Conservation (phyloP, 2,888 invertebrate species). For the Drosophila tripunctata region DNA sequence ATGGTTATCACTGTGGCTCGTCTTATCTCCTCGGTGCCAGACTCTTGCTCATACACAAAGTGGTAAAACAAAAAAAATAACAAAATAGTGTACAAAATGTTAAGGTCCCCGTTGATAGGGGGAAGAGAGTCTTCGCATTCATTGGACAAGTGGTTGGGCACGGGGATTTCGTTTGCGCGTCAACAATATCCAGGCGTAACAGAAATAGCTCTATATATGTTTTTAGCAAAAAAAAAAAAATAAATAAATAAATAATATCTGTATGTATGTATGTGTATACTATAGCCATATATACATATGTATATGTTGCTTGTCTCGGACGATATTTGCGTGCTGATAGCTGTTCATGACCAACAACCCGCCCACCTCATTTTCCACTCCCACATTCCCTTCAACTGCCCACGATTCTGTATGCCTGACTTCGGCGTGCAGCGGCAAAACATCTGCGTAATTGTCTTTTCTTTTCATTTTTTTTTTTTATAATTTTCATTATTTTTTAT, state of each 20-base stretch:
- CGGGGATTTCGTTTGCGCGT: neutral
- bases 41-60: slow-evolving; percentile 23
- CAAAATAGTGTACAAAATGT: slow-evolving; percentile 14
- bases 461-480: slow-evolving; percentile 25
- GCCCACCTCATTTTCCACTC: neutral
- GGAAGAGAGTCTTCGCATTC: neutral
- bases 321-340: slow-evolving; percentile 65
- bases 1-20: slow-evolving; percentile 46
- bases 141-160: neutral
- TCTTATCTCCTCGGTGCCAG: slow-evolving; percentile 43
- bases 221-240: slow-evolving; percentile 12
- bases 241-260: slow-evolving; percentile 6
- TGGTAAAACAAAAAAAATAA: slow-evolving; percentile 35
- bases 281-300: slow-evolving; percentile 17
- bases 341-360: slow-evolving; percentile 43
- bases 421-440: slow-evolving; percentile 51
- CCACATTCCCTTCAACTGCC: slow-evolving; percentile 5
- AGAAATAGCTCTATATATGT: slow-evolving; percentile 55
- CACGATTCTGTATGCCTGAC: neutral
- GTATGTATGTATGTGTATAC: slow-evolving; percentile 1
- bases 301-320: slow-evolving; percentile 35
- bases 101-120: neutral
- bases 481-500: slow-evolving; percentile 1
- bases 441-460: slow-evolving; percentile 66
- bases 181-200: slow-evolving; percentile 47